These are phyloP conservation scores for Herpailurus yagouaroundi DNA, from an alignment of 2,113 vertebrate species.

Conservation along the genomic window DNA sequence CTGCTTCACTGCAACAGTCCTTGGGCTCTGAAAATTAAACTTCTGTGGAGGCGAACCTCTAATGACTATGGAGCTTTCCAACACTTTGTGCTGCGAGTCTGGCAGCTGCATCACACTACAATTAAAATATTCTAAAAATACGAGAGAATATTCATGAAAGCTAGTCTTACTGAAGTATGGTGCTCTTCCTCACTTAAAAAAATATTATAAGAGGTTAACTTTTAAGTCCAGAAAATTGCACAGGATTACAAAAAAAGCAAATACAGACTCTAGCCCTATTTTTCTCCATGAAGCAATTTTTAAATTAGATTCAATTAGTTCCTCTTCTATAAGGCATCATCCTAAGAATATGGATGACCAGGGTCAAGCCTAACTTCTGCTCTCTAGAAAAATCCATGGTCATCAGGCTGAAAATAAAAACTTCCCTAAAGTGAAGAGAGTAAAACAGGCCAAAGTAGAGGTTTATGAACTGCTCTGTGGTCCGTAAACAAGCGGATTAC, in stretches of 20 bases:
- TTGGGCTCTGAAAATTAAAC: background rate
- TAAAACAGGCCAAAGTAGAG: background rate
- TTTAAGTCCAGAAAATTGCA: constrained; percentile 51
- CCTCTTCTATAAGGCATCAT: background rate
- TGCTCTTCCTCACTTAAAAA: background rate
- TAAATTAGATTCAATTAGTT: background rate
- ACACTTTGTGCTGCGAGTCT: constrained; percentile 31
- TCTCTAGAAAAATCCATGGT: background rate
- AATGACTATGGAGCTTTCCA: background rate
- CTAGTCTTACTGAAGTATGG: background rate
- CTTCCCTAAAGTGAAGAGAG: background rate
- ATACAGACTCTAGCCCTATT: background rate
- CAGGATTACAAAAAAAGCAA: background rate
- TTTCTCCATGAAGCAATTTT: background rate
- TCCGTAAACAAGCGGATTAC: background rate
- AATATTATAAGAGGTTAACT: background rate
- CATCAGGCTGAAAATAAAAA: background rate
- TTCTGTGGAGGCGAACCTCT: constrained; percentile 19
- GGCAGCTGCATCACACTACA: constrained; percentile 46
- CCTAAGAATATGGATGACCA: background rate
- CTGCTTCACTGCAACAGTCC: background rate
- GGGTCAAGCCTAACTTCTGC: background rate
- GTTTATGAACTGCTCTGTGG: background rate
- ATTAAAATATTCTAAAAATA: constrained; percentile 50
- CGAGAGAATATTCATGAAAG: background rate